Evolutionary conservation across 1,140 invertebrate genomes (phyloP), one percentile per base, ranked within the genome.

Genomic region (Brachionus paranguensis): DNA sequence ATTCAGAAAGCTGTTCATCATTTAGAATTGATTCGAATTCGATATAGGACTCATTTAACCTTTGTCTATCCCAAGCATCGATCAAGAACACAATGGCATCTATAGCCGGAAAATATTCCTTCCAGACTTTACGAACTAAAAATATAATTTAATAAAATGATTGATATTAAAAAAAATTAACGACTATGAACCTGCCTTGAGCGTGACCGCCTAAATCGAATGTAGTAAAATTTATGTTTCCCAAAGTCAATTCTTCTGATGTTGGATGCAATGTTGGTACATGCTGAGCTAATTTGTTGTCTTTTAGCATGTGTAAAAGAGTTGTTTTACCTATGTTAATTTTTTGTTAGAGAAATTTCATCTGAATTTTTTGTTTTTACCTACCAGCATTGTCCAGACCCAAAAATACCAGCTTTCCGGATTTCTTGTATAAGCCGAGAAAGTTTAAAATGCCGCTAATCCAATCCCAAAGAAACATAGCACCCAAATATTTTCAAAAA

Each of bases 41-140:
- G 50, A 89, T 89, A 86, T 95, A 96, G 86, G 96, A 96, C 91
- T 99, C 97, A 84, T 91, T 90, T 89, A 99, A 93, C 87, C 97
- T 92, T 72, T 92, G 92, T 87, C 93, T 92, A 90, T 99, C 97
- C 90, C 93, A 95, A 12, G 95, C 94, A 91, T 99, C 98, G 86
- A 99, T 93, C 84, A 99, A 92, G 90, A 99, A 99, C 14, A 99
- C 98, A 88, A 99, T 98, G 47, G 96, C 96, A 92, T 99, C 97
- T 20, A 99, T 97, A 72, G 97, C 97, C 68, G 97, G 97, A 89
- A 99, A 99, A 90, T 99, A 99, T 90, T 98, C 96, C 90, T 97
- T 98, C 98, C 98, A 99, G 70, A 99, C 97, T 90, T 96, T 92
- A 86, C 97, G 92, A 83, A 96, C 95, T 84, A 11, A 41, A 24